phyloP scores from a whole-genome alignment of 2,888 invertebrate species.

The Prosapia bicincta region DNA sequence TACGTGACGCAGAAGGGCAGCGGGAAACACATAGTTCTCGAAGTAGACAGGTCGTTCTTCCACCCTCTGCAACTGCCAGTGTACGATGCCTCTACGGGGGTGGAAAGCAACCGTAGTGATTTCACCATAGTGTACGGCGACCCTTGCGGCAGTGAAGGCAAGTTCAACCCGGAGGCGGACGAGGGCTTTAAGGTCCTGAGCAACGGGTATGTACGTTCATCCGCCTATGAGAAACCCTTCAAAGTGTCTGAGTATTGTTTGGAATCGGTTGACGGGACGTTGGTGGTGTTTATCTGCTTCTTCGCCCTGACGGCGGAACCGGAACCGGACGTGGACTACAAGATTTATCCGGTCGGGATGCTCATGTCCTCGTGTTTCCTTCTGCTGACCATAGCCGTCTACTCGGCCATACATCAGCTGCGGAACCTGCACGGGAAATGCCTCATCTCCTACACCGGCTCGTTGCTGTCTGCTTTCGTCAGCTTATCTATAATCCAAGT shows the following conservation, averaged over 20 bases:
- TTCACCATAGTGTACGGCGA: not conserved
- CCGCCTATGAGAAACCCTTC: not conserved
- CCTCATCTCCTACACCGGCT: not conserved
- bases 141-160: not conserved
- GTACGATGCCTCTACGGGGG: not conserved
- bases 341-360: not conserved
- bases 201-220: not conserved
- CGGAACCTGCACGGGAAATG: not conserved
- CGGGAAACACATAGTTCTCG: not conserved
- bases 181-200: not conserved
- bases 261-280: not conserved
- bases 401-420: not conserved
- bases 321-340: not conserved
- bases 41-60: not conserved
- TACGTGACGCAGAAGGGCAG: not conserved
- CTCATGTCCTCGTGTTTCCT: not conserved
- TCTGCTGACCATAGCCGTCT: not conserved
- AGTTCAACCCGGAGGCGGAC: not conserved
- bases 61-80: not conserved
- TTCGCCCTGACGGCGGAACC: not conserved
- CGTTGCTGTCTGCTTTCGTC: not conserved
- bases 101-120: not conserved
- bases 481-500: not conserved
- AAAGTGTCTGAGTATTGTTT: not conserved
- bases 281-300: not conserved